Percentiles rank a stretch among this genome's conserved stretches.
Conservation (phyloP, 2,113 vertebrate genomes). For the Corvus moneduloides region DNA sequence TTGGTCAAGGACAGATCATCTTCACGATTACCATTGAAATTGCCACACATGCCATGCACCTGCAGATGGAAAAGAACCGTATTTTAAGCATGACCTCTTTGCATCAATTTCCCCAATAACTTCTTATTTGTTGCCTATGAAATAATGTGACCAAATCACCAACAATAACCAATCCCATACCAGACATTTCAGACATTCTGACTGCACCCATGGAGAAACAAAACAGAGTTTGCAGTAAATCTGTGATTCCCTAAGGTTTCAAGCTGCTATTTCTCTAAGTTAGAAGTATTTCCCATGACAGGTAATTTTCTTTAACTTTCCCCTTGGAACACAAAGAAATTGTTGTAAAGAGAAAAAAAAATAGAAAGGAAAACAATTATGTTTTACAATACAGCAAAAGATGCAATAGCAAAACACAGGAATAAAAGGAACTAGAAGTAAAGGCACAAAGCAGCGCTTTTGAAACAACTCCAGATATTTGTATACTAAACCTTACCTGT, state of each 20-base stretch:
- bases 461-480: not conserved
- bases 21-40: slow-evolving; percentile 38
- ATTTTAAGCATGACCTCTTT: not conserved
- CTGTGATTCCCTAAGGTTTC: not conserved
- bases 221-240: not conserved
- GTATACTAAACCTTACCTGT: slow-evolving; percentile 74
- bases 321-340: not conserved
- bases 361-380: not conserved
- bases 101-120: not conserved
- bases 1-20: slow-evolving; percentile 64
- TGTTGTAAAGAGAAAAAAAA: not conserved
- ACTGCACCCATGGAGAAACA: not conserved
- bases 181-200: not conserved
- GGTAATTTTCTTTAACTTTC: not conserved
- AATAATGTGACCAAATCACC: not conserved
- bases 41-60: slow-evolving; percentile 72
- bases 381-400: not conserved
- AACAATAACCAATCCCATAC: fast-evolving
- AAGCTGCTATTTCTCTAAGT: not conserved
- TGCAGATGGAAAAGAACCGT: not conserved
- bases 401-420: not conserved
- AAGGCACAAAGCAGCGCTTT: not conserved
- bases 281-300: not conserved
- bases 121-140: not conserved
- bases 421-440: not conserved